Evolutionary conservation across 2,797 vertebrate genomes (phyloP), one percentile per base, ranked within the genome.

Genomic region (Furcifer pardalis): DNA sequence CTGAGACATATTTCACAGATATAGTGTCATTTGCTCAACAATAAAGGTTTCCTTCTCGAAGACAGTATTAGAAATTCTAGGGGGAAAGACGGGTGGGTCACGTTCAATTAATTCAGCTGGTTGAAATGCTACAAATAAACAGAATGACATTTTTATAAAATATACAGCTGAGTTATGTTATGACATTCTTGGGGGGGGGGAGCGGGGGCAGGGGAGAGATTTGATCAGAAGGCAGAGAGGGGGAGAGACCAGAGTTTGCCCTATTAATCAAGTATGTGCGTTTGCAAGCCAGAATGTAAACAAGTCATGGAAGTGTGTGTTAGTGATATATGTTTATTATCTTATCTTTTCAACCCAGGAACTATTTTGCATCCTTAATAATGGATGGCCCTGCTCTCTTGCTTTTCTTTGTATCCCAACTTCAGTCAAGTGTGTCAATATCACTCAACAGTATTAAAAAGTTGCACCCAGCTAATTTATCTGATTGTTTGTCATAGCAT

Each of bases 251-350:
- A 91, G 86, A 66, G 78, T 81, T 90, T 77, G 27, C 65, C 87
- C 80, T 76, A 91, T 93, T 92, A 91, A 91, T 92, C 91, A 94
- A 87, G 82, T 89, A 88, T 23, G 86, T 93, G 91, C 85, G 91
- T 84, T 37, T 84, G 74, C 19, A 46, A 40, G 75, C 60, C 77
- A 89, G 79, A 92, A 91, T 92, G 27, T 91, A 94, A 94, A 91
- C 86, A 85, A 69, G 6, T 79, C 90, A 82, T 88, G 40, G 7
- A 89, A 92, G 88, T 86, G 77, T 0, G 0, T 86, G 84, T 89
- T 91, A 89, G 81, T 86, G 88, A 91, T 91, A 91, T 86, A 81
- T 69, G 79, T 92, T 94, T 94, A 90, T 92, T 92, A 89, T 92
- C 62, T 79, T 92, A 90, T 89, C 84, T 88, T 92, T 90, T 92